phyloP scores from a whole-genome alignment of 2,888 invertebrate species.

The Nomada fucata region DNA sequence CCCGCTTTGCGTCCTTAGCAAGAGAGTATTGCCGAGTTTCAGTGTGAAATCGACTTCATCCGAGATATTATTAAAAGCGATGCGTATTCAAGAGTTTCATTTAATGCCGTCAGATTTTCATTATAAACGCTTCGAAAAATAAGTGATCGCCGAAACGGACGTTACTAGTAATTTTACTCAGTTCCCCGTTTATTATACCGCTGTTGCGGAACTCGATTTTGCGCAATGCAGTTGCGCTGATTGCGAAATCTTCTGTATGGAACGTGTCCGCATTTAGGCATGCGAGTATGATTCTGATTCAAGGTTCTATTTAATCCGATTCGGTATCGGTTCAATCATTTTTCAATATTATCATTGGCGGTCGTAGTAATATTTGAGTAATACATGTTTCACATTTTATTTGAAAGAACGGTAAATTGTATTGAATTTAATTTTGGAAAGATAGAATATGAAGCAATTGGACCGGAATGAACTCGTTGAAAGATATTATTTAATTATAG shows the following conservation, averaged over 20 bases:
- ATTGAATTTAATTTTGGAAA: not conserved
- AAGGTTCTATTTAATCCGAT: too few relatives aligned
- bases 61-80: slow-evolving; percentile 27
- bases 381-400: too few relatives aligned
- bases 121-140: slow-evolving; percentile 3
- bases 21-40: slow-evolving; percentile 7
- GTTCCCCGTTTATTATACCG: not conserved
- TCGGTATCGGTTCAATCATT: too few relatives aligned
- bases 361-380: too few relatives aligned
- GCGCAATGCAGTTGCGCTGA: too few relatives aligned
- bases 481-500: too few relatives aligned
- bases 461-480: slow-evolving; percentile 24
- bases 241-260: too few relatives aligned
- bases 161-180: not conserved
- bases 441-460: not conserved
- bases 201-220: too few relatives aligned
- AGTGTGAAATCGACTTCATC: slow-evolving; percentile 13
- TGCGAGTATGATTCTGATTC: too few relatives aligned
- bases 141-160: not conserved
- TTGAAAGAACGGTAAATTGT: not conserved
- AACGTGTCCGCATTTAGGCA: too few relatives aligned
- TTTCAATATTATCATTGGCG: too few relatives aligned
- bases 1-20: slow-evolving; percentile 30
- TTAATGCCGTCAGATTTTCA: not conserved
- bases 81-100: slow-evolving; percentile 8